Evolutionary conservation across 2,797 vertebrate genomes (phyloP).

Genomic region (Peromyscus attwateri): DNA sequence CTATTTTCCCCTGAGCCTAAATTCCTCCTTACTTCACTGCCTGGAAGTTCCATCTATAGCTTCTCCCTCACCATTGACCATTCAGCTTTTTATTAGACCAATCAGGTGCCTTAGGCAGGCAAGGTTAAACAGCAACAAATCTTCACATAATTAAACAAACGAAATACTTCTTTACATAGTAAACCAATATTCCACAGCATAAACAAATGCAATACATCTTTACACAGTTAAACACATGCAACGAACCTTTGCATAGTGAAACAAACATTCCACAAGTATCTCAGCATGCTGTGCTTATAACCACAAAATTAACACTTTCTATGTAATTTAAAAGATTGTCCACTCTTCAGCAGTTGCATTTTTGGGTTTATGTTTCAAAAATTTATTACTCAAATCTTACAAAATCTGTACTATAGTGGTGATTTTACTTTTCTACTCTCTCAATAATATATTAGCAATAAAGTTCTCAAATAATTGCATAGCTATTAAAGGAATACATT

Average conservation of each 20-base stretch:
- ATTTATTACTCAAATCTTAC: not conserved
- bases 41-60: not conserved
- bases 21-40: not conserved
- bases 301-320: not conserved
- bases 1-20: not conserved
- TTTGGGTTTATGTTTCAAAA: not conserved
- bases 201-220: not conserved
- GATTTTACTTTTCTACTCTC: not conserved
- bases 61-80: not conserved
- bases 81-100: not conserved
- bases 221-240: not conserved
- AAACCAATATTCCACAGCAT: not conserved
- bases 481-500: not conserved
- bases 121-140: not conserved
- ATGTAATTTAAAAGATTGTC: not conserved
- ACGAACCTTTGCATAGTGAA: not conserved
- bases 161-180: not conserved
- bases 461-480: not conserved
- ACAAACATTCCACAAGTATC: not conserved
- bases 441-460: not conserved
- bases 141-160: not conserved
- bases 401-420: not conserved
- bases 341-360: not conserved
- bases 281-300: not conserved
- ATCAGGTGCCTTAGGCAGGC: not conserved